These are phyloP conservation scores for Malurus leucopterus DNA, from an alignment of 2,797 vertebrate genomes.

Conservation along the genomic window DNA sequence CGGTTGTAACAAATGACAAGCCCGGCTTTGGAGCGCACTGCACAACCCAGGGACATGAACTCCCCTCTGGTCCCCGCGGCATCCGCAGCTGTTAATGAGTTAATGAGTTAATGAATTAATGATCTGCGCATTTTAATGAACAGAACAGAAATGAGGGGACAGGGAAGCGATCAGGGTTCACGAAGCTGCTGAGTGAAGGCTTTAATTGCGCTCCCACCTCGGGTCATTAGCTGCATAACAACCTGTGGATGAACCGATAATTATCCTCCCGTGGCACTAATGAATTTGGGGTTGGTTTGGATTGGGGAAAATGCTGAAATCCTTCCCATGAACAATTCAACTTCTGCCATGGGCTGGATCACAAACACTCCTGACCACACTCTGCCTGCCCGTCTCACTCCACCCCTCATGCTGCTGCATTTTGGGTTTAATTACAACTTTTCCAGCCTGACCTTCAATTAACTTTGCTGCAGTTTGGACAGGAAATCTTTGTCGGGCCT, in stretches of 20 bases:
- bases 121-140: slow-evolving; percentile 50
- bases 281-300: slow-evolving; percentile 34
- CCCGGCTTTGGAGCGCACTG: not conserved
- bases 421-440: not conserved
- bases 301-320: not conserved
- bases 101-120: slow-evolving; percentile 57
- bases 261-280: slow-evolving; percentile 18
- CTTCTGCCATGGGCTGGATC: not conserved
- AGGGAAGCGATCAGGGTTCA: not conserved
- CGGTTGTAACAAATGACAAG: not conserved
- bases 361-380: not conserved
- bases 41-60: not conserved
- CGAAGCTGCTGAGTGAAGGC: not conserved
- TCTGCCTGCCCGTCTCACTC: not conserved
- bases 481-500: not conserved
- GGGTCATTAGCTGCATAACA: slow-evolving; percentile 55
- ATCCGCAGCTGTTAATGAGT: slow-evolving; percentile 49
- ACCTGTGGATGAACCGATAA: slow-evolving; percentile 15
- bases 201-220: slow-evolving; percentile 53
- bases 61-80: not conserved
- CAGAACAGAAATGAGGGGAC: slow-evolving; percentile 18
- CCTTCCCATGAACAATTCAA: not conserved
- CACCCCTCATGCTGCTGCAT: not conserved
- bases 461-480: not conserved
- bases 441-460: not conserved